Percentiles rank a stretch among this genome's conserved stretches.
Evolutionary conservation across 2,888 invertebrate species (phyloP).

Genomic region (Odontocerum albicorne): DNA sequence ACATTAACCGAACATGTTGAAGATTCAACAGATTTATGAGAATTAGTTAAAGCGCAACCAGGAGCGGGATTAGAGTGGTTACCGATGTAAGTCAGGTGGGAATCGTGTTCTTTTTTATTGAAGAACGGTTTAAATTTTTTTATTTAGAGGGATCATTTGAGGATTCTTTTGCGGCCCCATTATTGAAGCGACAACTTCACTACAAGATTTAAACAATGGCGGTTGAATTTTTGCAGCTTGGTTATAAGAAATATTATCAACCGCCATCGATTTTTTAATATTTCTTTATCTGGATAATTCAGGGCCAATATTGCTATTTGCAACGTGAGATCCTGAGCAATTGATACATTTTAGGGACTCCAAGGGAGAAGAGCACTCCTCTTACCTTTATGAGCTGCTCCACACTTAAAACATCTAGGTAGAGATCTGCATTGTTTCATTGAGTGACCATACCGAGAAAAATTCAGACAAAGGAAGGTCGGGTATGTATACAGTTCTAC

Average conservation of each 20-base stretch:
- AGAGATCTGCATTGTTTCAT: neutral
- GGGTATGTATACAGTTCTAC: conserved; percentile 9
- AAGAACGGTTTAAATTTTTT: no score
- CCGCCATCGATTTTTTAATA: neutral
- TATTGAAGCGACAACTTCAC: no score
- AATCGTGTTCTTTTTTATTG: no score
- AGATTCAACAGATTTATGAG: no score
- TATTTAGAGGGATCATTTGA: no score
- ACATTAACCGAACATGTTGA: no score
- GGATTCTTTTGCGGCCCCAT: no score
- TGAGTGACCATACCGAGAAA: conserved; percentile 7
- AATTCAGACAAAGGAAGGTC: conserved; percentile 7
- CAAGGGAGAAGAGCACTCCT: neutral
- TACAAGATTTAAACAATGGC: neutral
- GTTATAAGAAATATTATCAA: neutral
- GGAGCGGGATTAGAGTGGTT: no score
- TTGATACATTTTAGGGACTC: neutral
- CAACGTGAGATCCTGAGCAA: neutral
- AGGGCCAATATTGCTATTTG: neutral
- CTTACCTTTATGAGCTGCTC: neutral
- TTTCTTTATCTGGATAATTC: neutral
- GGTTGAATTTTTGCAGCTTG: neutral
- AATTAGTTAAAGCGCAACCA: no score
- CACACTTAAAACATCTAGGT: conserved; percentile 6
- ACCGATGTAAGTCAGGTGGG: no score